These are phyloP conservation scores for Excalfactoria chinensis DNA, from an alignment of 2,113 vertebrate genomes.

Conservation along the genomic window DNA sequence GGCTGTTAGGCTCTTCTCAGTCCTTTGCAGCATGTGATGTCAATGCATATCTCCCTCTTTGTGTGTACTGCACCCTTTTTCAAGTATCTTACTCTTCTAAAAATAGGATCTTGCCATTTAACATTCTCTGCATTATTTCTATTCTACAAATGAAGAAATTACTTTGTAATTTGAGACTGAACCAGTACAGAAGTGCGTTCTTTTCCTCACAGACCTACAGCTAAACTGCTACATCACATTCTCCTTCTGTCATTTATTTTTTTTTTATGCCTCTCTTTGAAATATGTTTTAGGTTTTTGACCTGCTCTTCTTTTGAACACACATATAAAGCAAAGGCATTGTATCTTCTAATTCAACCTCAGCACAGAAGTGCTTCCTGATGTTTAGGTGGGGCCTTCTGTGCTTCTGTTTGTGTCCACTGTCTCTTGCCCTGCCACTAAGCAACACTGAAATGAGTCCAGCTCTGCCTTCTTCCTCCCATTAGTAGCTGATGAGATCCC, in stretches of 20 bases:
- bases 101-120: not conserved
- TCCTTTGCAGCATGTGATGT: not conserved
- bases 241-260: not conserved
- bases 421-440: not conserved
- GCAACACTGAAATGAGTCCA: not conserved
- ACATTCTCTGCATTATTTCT: not conserved
- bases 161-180: not conserved
- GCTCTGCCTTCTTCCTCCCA: not conserved
- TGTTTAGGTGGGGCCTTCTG: not conserved
- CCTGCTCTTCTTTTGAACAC: not conserved
- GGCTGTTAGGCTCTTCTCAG: not conserved
- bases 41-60: not conserved
- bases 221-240: conserved; percentile 3
- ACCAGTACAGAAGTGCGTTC: not conserved
- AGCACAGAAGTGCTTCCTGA: not conserved
- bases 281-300: conserved; percentile 2
- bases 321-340: not conserved
- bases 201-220: conserved; percentile 18
- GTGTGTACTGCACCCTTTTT: not conserved
- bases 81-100: not conserved
- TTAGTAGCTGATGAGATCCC: not conserved
- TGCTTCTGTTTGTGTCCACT: not conserved
- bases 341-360: not conserved
- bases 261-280: not conserved
- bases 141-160: not conserved